phyloP scores from a whole-genome alignment of 2,797 vertebrate species.

The Prionace glauca region DNA sequence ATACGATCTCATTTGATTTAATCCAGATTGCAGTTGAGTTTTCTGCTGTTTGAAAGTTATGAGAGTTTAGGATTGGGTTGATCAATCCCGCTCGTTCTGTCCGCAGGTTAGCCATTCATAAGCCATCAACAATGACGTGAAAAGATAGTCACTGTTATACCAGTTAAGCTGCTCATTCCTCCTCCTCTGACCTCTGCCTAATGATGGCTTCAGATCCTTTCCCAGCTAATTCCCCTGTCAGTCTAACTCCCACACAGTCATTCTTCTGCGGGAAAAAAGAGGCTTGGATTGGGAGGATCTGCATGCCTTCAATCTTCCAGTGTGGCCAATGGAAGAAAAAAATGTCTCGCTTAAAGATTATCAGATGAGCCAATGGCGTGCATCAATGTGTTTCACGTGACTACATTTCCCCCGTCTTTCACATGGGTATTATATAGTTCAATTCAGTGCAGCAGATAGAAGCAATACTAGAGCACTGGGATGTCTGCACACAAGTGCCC shows the following conservation, averaged over 20 bases:
- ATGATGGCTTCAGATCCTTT: constrained; percentile 56
- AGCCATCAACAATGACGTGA: neutral
- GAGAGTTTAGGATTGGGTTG: neutral
- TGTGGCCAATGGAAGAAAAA: constrained; percentile 70
- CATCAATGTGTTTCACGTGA: constrained; percentile 69
- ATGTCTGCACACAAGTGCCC: constrained; percentile 53
- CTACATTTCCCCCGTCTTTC: constrained; percentile 65
- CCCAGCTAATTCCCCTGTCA: constrained; percentile 49
- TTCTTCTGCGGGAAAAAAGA: constrained; percentile 66
- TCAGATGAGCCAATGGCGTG: constrained; percentile 64
- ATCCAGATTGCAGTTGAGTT: neutral
- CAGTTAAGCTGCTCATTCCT: constrained; percentile 50
- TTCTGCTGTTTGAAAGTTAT: neutral
- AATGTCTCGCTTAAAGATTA: constrained; percentile 62
- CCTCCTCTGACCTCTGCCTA: constrained; percentile 51
- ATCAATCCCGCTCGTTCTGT: neutral
- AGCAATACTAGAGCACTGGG: constrained; percentile 55
- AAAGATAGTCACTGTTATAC: constrained; percentile 36
- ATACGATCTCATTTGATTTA: neutral
- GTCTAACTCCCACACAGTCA: constrained; percentile 60
- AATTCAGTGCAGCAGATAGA: constrained; percentile 74
- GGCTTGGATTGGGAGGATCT: constrained; percentile 63
- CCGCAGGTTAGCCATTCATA: constrained; percentile 7
- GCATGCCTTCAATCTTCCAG: constrained; percentile 58
- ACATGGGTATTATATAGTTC: constrained; percentile 72